Percentiles rank a stretch among this genome's conserved stretches.
Evolutionary conservation across 2,888 invertebrate genomes (phyloP).

Genomic region (Himalopsyche kuldschensis): DNA sequence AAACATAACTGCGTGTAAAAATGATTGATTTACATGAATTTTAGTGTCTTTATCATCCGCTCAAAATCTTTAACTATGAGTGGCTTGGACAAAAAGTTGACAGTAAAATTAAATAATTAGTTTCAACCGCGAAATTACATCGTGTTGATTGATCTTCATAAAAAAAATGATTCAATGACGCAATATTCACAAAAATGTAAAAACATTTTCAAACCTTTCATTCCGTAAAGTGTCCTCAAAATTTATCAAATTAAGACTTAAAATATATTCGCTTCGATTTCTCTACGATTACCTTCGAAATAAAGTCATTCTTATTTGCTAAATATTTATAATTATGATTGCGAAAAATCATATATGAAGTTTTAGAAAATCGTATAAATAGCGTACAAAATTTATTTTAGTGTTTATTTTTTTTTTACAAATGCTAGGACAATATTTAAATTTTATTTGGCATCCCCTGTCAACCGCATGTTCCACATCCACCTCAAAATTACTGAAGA

Average conservation of each 20-base stretch:
- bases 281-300: background rate
- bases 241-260: background rate
- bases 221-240: background rate
- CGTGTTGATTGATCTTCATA: background rate
- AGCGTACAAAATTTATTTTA: constrained; percentile 19
- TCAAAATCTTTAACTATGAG: background rate
- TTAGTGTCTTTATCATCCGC: background rate
- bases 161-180: background rate
- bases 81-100: background rate
- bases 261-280: background rate
- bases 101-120: background rate
- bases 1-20: too few relatives aligned
- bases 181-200: background rate
- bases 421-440: constrained; percentile 18
- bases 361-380: background rate
- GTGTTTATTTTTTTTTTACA: background rate
- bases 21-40: too few relatives aligned
- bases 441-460: constrained; percentile 39
- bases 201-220: background rate
- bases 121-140: background rate
- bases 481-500: constrained; percentile 21
- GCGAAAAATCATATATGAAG: background rate
- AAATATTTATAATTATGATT: background rate
- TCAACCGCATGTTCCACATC: constrained; percentile 27
- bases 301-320: background rate